Base-by-base conservation (phyloP, 2,888 invertebrate genomes). In the Teleogryllus oceanicus region DNA sequence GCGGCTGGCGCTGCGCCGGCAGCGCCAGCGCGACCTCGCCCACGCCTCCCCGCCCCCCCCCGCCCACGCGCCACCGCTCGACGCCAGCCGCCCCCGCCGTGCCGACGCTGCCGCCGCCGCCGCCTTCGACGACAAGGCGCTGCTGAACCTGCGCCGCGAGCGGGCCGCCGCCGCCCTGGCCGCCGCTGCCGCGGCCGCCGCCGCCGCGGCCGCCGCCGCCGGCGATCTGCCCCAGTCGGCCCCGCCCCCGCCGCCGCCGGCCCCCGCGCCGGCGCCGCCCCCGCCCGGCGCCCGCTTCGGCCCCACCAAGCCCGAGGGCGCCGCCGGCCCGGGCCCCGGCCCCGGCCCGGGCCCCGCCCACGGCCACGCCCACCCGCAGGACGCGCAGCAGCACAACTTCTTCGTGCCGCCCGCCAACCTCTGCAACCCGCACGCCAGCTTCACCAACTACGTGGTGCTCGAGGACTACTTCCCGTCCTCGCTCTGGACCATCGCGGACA, bases 381-480 rank as follows among this genome's bases (percentile, higher is more conserved):
- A 62, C 62, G 13, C 62, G 4, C 62, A 62, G 62, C 62, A 62
- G 62, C 62, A 62, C n/a, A 62, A 62, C n/a, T 62, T 62, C n/a
- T 62, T 62, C 16, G 62, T 62, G 16, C 62, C 62, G n/a, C 62
- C 62, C 62, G 62, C 16, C n/a, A 62, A 62, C 62, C 13, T 62
- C 62, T 62, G 62, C 62, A n/a, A n/a, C n/a, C 62, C 62, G n/a
- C 62, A 62, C 62, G 62, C 16, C n/a, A n/a, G 62, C 62, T 62
- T 62, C 62, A 62, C 62, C n/a, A 62, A 62, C 62, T 62, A 62
- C n/a, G 62, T 62, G 16, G 62, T 62, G 13, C 62, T 62, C 16
- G 62, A 62, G 62, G 62, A 62, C 62, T 62, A 62, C 62, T 62
- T 62, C n/a, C 62, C 62, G 13, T 62, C 62, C 62, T 62, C 62